phyloP scores from a whole-genome alignment of 2,113 vertebrate species.

The Aldabrachelys gigantea region DNA sequence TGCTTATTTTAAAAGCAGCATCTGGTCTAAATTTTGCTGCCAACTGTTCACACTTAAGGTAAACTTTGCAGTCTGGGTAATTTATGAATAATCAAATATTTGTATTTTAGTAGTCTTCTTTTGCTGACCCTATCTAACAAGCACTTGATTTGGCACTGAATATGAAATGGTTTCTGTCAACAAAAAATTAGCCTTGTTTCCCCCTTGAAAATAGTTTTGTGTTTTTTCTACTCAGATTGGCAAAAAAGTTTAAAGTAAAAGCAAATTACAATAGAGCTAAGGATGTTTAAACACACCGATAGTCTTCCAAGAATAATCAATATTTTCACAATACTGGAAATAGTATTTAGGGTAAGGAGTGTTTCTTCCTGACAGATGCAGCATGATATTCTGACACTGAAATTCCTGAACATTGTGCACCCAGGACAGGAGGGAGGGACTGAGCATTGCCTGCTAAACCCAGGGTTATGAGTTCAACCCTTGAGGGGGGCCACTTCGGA shows the following conservation, averaged over 20 bases:
- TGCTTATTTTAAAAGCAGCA: slow-evolving; percentile 58
- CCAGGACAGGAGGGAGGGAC: too few species aligned
- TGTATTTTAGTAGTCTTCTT: slow-evolving; percentile 40
- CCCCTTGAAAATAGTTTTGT: neutral
- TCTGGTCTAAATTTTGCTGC: slow-evolving; percentile 63
- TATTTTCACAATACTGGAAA: neutral
- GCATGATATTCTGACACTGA: neutral
- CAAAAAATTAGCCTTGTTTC: neutral
- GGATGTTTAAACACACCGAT: neutral
- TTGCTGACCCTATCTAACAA: slow-evolving; percentile 32
- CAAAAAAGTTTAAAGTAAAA: neutral
- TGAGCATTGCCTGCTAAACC: too few species aligned
- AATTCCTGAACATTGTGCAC: neutral
- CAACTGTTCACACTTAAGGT: slow-evolving; percentile 71
- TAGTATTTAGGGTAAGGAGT: neutral
- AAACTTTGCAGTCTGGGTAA: slow-evolving; percentile 36
- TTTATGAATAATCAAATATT: slow-evolving; percentile 62
- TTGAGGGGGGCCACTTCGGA: too few species aligned
- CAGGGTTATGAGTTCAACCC: too few species aligned
- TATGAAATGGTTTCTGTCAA: neutral
- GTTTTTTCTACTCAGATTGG: neutral
- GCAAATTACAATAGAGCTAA: neutral
- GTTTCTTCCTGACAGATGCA: neutral
- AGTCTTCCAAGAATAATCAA: neutral
- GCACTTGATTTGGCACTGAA: neutral